Conservation (phyloP, 37 sponge, comb jelly and placozoan genomes). For the Ianthella basta region DNA sequence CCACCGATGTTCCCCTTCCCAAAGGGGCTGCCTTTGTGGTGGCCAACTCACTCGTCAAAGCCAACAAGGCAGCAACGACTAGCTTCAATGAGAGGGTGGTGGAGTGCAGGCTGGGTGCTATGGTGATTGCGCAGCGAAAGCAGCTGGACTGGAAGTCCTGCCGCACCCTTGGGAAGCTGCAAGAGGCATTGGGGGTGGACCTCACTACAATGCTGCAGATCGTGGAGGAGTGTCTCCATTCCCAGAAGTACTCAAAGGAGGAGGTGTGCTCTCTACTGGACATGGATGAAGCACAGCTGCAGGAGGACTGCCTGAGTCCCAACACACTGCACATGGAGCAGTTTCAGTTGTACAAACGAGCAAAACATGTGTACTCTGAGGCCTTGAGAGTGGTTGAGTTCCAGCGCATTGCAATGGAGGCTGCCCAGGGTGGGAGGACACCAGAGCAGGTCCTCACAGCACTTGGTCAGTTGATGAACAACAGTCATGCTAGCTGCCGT, state of each 20-base stretch:
- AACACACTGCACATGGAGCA: constrained; percentile 41
- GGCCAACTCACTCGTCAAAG: constrained; percentile 72
- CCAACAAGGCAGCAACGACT: constrained; percentile 76
- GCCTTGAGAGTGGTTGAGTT: constrained; percentile 79
- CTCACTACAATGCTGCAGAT: constrained; percentile 61
- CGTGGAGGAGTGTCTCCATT: constrained; percentile 77
- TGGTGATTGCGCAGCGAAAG: constrained; percentile 70
- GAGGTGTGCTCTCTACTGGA: constrained; percentile 79
- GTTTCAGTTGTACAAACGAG: constrained; percentile 85
- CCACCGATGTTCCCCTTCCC: constrained; percentile 75
- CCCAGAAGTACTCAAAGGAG: constrained; percentile 70
- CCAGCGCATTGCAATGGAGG: constrained; percentile 52
- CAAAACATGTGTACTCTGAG: constrained; percentile 87
- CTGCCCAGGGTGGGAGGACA: not conserved
- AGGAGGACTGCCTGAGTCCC: constrained; percentile 35
- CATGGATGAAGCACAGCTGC: constrained; percentile 52
- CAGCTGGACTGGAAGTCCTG: constrained; percentile 71
- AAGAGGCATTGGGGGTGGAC: constrained; percentile 37
- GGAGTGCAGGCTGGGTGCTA: constrained; percentile 90
- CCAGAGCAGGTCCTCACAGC: constrained; percentile 12
- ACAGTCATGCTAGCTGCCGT: constrained; percentile 88
- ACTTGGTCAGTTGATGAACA: constrained; percentile 89
- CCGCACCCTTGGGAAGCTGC: constrained; percentile 58
- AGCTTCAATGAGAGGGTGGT: constrained; percentile 89
- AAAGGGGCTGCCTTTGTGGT: constrained; percentile 78